Evolutionary conservation across 37 sponge, comb jelly and placozoan genomes (phyloP).

Genomic region (Ianthella basta): DNA sequence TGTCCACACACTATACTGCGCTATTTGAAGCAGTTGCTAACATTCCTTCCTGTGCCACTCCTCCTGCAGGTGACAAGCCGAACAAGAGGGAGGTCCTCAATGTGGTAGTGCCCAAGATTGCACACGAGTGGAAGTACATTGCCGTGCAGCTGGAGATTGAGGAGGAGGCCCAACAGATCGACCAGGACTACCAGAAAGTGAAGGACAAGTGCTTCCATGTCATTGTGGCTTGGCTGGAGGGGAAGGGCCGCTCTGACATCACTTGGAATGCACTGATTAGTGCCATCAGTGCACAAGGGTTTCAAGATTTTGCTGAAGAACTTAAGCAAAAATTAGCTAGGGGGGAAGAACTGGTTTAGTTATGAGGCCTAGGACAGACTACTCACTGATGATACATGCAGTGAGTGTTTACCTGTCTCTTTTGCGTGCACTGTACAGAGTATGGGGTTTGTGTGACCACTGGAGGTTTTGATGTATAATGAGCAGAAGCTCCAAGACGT

Average conservation of each 20-base stretch:
- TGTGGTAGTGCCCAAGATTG: not conserved
- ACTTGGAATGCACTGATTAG: conserved; percentile 5
- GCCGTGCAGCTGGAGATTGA: not conserved
- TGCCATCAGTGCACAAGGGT: not conserved
- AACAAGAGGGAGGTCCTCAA: not conserved
- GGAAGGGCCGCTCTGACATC: not conserved
- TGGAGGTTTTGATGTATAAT: no score
- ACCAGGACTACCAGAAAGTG: not conserved
- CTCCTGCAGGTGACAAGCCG: conserved; percentile 3
- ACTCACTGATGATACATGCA: no score
- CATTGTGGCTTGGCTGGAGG: conserved; percentile 19
- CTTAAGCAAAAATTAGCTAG: not conserved
- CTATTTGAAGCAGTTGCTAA: no score
- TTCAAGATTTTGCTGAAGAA: not conserved
- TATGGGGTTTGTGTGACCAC: no score
- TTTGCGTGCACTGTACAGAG: no score
- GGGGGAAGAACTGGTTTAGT: not conserved
- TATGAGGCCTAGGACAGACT: no score
- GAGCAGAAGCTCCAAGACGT: no score
- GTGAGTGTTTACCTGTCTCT: no score
- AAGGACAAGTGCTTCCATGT: not conserved
- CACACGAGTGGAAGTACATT: not conserved
- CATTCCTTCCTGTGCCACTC: no score
- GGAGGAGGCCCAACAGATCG: not conserved
- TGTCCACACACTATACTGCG: no score